Percentiles rank a stretch among this genome's conserved stretches.
phyloP scores from a whole-genome alignment of 2,888 invertebrate species.

The Orthonevra nobilis region DNA sequence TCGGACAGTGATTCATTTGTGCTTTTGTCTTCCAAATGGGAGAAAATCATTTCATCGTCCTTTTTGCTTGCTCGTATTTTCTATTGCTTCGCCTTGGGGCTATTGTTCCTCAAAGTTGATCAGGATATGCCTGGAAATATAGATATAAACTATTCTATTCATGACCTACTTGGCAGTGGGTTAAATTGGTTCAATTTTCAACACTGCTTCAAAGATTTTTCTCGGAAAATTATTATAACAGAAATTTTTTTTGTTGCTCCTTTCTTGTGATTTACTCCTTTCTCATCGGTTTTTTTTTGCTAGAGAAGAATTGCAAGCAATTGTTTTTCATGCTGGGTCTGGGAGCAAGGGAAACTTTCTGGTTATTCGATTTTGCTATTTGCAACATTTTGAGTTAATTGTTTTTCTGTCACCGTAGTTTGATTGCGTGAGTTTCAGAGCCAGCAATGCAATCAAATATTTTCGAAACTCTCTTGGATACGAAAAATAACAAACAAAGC shows the following conservation, averaged over 20 bases:
- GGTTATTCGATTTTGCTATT: conserved; percentile 10
- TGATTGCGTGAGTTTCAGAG: no score
- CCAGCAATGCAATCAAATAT: not conserved
- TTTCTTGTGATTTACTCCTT: not conserved
- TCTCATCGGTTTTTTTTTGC: not conserved
- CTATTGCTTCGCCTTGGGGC: conserved; percentile 9
- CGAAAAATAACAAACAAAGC: not conserved
- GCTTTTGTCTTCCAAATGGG: conserved; percentile 46
- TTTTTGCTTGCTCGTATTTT: conserved; percentile 2
- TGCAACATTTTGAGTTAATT: conserved; percentile 11
- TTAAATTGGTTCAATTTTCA: conserved; percentile 29
- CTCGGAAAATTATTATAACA: not conserved
- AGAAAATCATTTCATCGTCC: conserved; percentile 21
- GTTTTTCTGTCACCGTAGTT: conserved; percentile 5
- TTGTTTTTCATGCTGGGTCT: not conserved
- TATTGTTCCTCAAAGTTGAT: conserved; percentile 29
- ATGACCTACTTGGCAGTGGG: conserved; percentile 30
- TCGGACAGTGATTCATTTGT: conserved; percentile 61
- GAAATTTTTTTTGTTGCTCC: not conserved
- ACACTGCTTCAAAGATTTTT: conserved; percentile 2
- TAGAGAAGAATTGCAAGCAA: not conserved
- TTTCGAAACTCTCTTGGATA: not conserved
- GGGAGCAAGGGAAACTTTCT: conserved; percentile 3
- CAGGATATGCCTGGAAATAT: conserved; percentile 9
- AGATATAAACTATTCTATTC: conserved; percentile 18